phyloP scores from a whole-genome alignment of 2,113 vertebrate genomes.

The Euleptes europaea region DNA sequence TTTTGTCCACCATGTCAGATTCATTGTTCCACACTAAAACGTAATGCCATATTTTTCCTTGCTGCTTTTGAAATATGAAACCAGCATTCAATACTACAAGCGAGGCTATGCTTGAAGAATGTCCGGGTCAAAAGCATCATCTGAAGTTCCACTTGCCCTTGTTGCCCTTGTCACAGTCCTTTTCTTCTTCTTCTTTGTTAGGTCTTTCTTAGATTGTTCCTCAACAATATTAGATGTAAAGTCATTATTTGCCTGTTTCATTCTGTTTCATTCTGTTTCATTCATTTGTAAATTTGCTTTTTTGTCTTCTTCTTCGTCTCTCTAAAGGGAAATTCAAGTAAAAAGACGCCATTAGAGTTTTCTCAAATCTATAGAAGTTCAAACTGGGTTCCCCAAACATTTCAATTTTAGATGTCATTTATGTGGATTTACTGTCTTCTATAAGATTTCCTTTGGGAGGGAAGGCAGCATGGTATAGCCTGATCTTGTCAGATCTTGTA shows the following conservation, averaged over 20 bases:
- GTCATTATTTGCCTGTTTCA: constrained; percentile 49
- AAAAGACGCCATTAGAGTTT: constrained; percentile 54
- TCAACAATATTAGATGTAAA: constrained; percentile 58
- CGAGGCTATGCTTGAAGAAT: constrained; percentile 38
- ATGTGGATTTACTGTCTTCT: too few species aligned
- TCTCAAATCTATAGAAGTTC: constrained; percentile 41
- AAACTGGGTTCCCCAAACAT: neutral
- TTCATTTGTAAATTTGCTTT: constrained; percentile 77
- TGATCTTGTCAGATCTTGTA: too few species aligned
- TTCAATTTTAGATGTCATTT: neutral
- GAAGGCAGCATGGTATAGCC: too few species aligned
- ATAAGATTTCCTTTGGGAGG: neutral
- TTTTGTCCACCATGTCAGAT: constrained; percentile 3
- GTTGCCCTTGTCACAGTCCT: constrained; percentile 51
- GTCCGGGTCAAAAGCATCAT: constrained; percentile 75
- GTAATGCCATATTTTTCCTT: fast-evolving
- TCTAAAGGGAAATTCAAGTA: constrained; percentile 58
- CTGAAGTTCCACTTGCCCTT: constrained; percentile 71
- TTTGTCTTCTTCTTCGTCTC: constrained; percentile 80
- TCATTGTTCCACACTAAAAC: neutral
- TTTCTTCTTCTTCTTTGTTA: constrained; percentile 70
- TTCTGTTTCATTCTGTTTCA: constrained; percentile 54
- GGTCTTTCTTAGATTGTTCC: constrained; percentile 61
- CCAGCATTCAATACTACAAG: constrained; percentile 19
- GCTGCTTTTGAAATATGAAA: neutral